Conservation (phyloP, 2,888 invertebrate genomes). For the Punctoribates punctum region DNA sequence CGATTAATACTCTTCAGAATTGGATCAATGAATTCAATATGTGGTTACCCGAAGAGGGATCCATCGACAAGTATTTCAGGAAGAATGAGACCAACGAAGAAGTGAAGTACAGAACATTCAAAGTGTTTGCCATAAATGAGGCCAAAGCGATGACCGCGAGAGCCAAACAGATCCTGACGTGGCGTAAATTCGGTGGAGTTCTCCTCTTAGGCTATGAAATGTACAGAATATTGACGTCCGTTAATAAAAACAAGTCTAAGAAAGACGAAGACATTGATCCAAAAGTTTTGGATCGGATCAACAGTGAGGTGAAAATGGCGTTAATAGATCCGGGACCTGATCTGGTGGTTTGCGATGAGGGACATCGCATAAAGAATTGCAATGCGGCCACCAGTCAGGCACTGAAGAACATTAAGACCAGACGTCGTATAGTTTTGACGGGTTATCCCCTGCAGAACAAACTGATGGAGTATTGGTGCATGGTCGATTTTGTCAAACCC, state of each 20-base stretch:
- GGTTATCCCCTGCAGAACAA: constrained; percentile 99
- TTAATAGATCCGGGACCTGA: constrained; percentile 88
- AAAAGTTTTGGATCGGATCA: constrained; percentile 4
- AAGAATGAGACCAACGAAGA: constrained; percentile 60
- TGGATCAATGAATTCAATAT: constrained; percentile 96
- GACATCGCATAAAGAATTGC: constrained; percentile 96
- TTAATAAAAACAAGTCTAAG: constrained; percentile 62
- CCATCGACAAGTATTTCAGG: constrained; percentile 43
- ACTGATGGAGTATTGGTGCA: constrained; percentile 90
- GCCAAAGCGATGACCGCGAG: constrained; percentile 85
- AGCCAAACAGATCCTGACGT: constrained; percentile 65
- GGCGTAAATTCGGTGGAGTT: constrained; percentile 85
- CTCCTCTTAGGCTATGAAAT: constrained; percentile 95
- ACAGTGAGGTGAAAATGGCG: constrained; percentile 68
- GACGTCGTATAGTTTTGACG: constrained; percentile 85
- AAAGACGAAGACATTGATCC: constrained; percentile 50
- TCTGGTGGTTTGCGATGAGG: constrained; percentile 91
- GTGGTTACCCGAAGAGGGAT: constrained; percentile 71
- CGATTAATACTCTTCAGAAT: constrained; percentile 96
- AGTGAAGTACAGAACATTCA: constrained; percentile 73
- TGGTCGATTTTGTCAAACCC: constrained; percentile 98
- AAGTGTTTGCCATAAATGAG: constrained; percentile 85
- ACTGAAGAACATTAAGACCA: constrained; percentile 88
- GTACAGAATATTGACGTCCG: constrained; percentile 81
- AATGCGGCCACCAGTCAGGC: constrained; percentile 94